Base-by-base conservation (phyloP, 2,888 invertebrate species). In the Suillia variegata region DNA sequence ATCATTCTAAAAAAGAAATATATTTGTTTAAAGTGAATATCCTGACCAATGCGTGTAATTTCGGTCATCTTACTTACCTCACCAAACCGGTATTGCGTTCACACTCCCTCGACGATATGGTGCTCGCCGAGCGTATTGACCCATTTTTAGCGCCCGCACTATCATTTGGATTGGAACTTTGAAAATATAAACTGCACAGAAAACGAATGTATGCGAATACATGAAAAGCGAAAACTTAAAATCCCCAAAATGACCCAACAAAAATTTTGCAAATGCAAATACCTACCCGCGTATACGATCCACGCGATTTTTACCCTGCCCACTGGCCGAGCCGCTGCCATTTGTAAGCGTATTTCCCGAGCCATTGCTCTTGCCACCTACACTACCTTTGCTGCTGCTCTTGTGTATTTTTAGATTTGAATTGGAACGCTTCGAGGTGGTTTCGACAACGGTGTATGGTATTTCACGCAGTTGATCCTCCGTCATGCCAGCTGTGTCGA, bases 401-500 rank as follows among this genome's bases (percentile, higher is more conserved):
- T 82, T 82, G 70, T 82, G 82, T 24, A 82, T 81, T 68, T 82
- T 82, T 18, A 81, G 70, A 62, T 81, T 81, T 22, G 79, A 78
- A 49, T 77, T 79, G 38, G 78, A 72, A 2, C 80, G 78, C 60
- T 82, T 82, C 4, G 80, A 77, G 33, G 76, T 77, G 33, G 91
- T 89, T 81, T 93, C 92, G 15, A 94, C 93, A 49, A 93, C 92
- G 0, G 93, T 93, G 80, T 94, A 94, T 2, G 93, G 93, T 74
- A 94, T 94, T 82, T 94, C 93, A 63, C 91, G 87, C 22, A 94
- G 85, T 77, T 94, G 93, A 67, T 89, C 89, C 75, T 93, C 93
- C 54, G 89, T 90, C 93, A 96, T 94, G 61, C 94, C 94, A 20
- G 90, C 86, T 0, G 95, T 94, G 71, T 94, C 94, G 58, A 95